These are phyloP conservation scores for Tipula confusa DNA, from an alignment of 2,888 invertebrate genomes.

Conservation along the genomic window DNA sequence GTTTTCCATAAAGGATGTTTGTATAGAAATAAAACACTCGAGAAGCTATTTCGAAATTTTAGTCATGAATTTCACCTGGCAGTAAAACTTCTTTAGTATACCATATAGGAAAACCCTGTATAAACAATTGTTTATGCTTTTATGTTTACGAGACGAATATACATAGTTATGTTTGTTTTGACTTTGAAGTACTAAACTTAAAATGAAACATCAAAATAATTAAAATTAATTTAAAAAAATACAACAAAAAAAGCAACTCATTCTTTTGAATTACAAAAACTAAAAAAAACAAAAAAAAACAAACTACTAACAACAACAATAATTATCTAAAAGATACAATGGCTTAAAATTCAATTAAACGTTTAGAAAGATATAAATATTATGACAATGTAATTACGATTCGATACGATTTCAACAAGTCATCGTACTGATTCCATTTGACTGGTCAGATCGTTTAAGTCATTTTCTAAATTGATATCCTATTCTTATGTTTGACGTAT, in stretches of 20 bases:
- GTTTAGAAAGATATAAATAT: slow-evolving; percentile 12
- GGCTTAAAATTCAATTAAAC: background rate
- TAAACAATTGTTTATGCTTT: background rate
- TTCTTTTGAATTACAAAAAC: slow-evolving; percentile 25
- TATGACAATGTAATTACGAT: background rate
- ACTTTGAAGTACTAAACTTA: background rate
- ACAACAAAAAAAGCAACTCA: background rate
- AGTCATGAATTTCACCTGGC: no score
- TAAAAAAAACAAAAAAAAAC: background rate
- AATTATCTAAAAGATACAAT: background rate
- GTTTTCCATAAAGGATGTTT: no score
- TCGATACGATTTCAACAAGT: background rate
- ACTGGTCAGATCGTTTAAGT: background rate
- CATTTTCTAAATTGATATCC: background rate
- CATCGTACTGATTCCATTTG: background rate
- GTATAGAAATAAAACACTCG: no score
- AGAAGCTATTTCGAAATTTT: no score
- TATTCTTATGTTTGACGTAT: background rate
- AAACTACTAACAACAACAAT: background rate
- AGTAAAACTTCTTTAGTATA: no score
- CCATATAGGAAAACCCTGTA: background rate
- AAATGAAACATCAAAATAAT: background rate
- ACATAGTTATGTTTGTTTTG: background rate
- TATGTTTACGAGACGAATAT: no score
- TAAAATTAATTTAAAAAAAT: slow-evolving; percentile 15